Conservation (phyloP, 2,113 vertebrate species). For the Macaca mulatta region DNA sequence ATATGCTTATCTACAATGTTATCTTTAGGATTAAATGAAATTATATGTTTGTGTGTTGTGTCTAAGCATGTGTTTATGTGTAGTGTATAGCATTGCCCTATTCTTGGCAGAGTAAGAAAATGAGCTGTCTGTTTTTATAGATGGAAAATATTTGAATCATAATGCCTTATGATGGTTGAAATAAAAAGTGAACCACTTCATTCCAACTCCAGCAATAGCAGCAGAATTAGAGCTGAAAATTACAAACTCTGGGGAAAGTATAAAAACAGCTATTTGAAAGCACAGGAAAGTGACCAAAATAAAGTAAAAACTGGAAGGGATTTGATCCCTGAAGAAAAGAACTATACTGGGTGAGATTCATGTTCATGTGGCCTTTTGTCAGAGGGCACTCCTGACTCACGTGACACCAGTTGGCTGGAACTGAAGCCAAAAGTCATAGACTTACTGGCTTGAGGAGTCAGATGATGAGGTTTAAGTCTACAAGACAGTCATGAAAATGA, state of each 20-base stretch:
- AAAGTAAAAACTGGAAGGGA: background rate
- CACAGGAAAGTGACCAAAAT: background rate
- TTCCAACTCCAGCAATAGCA: slow-evolving; percentile 48
- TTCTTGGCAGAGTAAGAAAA: slow-evolving; percentile 38
- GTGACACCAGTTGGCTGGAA: background rate
- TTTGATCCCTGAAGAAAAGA: background rate
- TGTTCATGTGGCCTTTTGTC: background rate
- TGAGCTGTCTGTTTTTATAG: slow-evolving; percentile 56
- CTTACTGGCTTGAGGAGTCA: background rate
- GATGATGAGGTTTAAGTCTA: background rate
- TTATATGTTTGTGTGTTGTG: background rate
- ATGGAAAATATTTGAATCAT: slow-evolving; percentile 67
- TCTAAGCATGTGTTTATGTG: background rate
- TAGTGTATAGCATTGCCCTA: background rate
- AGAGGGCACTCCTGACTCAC: background rate
- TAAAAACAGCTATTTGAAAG: background rate
- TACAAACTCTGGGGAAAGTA: background rate
- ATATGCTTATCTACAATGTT: background rate
- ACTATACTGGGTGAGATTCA: background rate
- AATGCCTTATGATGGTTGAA: slow-evolving; percentile 44
- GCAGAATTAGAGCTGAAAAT: slow-evolving; percentile 17
- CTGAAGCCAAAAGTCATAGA: background rate
- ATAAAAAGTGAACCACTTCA: slow-evolving; percentile 53
- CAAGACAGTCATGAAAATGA: background rate
- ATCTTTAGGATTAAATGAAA: background rate